phyloP scores from a whole-genome alignment of 2,888 invertebrate species.

The Anthrax anthrax region DNA sequence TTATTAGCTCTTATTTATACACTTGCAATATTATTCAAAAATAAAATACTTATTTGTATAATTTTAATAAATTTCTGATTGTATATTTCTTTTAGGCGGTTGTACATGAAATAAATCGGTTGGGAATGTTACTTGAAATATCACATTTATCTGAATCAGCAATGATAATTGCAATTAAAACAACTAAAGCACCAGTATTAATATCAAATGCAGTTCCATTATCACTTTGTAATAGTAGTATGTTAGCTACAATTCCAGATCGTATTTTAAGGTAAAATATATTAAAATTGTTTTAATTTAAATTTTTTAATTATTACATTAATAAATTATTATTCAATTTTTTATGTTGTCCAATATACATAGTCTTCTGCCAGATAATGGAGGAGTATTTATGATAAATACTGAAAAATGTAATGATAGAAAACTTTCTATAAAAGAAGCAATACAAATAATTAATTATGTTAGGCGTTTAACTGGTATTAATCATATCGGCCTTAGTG shows the following conservation, averaged over 20 bases:
- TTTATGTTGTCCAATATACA: neutral
- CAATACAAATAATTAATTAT: constrained; percentile 47
- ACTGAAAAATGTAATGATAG: constrained; percentile 38
- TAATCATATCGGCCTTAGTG: constrained; percentile 49
- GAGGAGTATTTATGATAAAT: constrained; percentile 48
- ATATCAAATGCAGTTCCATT: constrained; percentile 51
- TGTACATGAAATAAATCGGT: constrained; percentile 50
- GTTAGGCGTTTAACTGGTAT: constrained; percentile 48
- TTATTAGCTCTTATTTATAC: too few species aligned
- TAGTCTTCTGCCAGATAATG: constrained; percentile 36
- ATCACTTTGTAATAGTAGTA: constrained; percentile 48
- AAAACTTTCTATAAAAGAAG: constrained; percentile 29
- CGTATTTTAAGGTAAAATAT: constrained; percentile 50
- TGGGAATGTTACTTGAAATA: constrained; percentile 55
- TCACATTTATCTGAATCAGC: constrained; percentile 48
- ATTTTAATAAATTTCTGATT: too few species aligned
- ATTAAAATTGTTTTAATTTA: neutral
- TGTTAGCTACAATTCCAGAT: constrained; percentile 67
- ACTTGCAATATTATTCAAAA: too few species aligned
- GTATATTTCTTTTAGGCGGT: constrained; percentile 35
- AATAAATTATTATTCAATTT: too few species aligned
- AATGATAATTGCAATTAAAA: constrained; percentile 44
- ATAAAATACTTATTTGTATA: too few species aligned
- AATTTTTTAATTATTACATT: too few species aligned
- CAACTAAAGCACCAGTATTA: constrained; percentile 48